Percentiles rank a stretch among this genome's conserved stretches.
Evolutionary conservation across 2,888 invertebrate genomes (phyloP).

Genomic region (Cremastinae sp.): DNA sequence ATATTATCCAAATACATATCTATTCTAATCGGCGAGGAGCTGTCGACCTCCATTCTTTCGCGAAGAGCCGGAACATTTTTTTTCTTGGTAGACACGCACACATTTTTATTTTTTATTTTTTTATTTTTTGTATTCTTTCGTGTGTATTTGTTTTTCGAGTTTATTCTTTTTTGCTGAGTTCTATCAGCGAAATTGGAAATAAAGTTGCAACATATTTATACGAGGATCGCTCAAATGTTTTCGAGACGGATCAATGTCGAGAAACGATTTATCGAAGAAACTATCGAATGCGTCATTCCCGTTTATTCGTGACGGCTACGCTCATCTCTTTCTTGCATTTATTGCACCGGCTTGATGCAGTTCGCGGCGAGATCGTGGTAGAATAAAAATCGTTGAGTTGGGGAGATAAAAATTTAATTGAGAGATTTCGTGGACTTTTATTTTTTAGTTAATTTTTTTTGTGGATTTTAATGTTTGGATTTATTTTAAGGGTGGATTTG

Average conservation of each 20-base stretch:
- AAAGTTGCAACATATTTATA: background rate
- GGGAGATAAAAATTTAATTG: background rate
- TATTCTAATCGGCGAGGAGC: conserved; percentile 70
- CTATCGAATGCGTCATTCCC: conserved; percentile 11
- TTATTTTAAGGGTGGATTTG: too few species aligned
- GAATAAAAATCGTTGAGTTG: background rate
- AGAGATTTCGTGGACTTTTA: background rate
- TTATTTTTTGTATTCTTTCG: too few species aligned
- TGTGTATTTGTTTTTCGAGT: too few species aligned
- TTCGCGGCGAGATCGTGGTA: background rate
- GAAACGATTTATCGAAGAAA: background rate
- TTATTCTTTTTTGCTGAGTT: background rate
- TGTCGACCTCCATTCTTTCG: conserved; percentile 50
- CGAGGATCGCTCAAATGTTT: background rate
- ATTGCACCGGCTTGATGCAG: background rate
- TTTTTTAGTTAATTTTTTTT: background rate
- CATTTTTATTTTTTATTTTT: background rate
- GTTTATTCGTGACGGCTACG: conserved; percentile 17
- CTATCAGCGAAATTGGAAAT: background rate
- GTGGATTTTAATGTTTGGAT: background rate
- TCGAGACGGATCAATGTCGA: background rate
- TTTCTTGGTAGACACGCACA: too few species aligned
- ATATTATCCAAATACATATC: conserved; percentile 67
- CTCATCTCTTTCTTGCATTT: background rate
- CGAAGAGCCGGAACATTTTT: conserved; percentile 1